Percentiles rank a stretch among this genome's conserved stretches.
Conservation (phyloP, 23 tunicate genomes). For the Botrylloides violaceus region DNA sequence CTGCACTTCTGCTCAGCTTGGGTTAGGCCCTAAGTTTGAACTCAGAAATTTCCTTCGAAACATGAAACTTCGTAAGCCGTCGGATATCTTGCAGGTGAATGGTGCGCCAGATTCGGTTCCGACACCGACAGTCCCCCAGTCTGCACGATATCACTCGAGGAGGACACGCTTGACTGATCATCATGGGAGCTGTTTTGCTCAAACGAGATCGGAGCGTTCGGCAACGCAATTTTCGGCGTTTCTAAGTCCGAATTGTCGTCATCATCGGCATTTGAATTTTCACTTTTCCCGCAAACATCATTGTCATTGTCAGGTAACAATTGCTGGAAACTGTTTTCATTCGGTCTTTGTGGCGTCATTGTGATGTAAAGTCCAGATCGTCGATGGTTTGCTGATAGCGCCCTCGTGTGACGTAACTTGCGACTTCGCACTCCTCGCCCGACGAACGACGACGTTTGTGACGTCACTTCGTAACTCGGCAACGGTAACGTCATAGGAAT, state of each 20-base stretch:
- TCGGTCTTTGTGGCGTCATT: background rate
- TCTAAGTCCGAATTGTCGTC: background rate
- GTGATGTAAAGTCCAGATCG: conserved; percentile 9
- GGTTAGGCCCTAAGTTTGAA: no score
- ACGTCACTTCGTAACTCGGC: background rate
- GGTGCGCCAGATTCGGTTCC: background rate
- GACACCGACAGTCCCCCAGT: no score
- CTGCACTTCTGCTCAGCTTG: no score
- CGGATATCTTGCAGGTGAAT: conserved; percentile 6
- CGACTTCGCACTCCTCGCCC: no score
- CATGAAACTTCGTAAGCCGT: background rate
- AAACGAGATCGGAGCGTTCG: background rate
- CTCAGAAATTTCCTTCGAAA: background rate
- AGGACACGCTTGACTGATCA: background rate
- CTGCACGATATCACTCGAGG: background rate
- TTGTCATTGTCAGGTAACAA: background rate
- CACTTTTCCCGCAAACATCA: background rate
- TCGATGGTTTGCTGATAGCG: no score
- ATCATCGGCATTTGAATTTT: background rate
- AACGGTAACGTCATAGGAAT: conserved; percentile 7
- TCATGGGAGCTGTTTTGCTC: background rate
- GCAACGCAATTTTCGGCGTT: no score
- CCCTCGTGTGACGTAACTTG: no score
- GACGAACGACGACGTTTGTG: background rate
- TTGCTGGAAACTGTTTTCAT: background rate